Conservation (phyloP, 2,113 vertebrate genomes). For the Electrona antarctica region DNA sequence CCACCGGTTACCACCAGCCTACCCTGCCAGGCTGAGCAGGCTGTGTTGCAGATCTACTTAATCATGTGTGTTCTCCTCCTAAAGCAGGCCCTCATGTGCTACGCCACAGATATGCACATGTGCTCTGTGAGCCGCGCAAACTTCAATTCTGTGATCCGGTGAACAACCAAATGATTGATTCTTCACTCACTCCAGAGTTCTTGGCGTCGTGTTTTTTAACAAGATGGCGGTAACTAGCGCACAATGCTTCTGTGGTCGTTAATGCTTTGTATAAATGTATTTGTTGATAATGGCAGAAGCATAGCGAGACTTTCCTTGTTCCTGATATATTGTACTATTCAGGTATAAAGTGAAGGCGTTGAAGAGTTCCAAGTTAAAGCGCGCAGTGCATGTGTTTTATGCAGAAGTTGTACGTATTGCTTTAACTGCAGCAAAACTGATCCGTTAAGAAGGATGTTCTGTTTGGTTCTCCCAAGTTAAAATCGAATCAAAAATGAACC, state of each 20-base stretch:
- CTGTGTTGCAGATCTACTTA: constrained; percentile 10
- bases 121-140: constrained; percentile 5
- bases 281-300: constrained; percentile 55
- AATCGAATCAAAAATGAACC: constrained; percentile 19
- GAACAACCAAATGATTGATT: constrained; percentile 54
- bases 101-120: constrained; percentile 43
- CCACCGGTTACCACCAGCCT: constrained; percentile 22
- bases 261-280: constrained; percentile 51
- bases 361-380: constrained; percentile 63
- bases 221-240: constrained; percentile 30
- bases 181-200: constrained; percentile 56
- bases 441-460: constrained; percentile 60
- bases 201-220: constrained; percentile 42
- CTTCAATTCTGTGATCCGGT: constrained; percentile 13
- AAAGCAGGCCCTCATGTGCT: constrained; percentile 39
- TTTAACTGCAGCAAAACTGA: constrained; percentile 88
- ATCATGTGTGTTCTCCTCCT: constrained; percentile 47
- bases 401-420: constrained; percentile 68
- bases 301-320: constrained; percentile 15
- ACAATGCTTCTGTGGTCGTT: constrained; percentile 31
- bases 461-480: constrained; percentile 31
- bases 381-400: constrained; percentile 74
- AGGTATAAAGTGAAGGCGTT: constrained; percentile 61
- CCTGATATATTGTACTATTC: constrained; percentile 22
- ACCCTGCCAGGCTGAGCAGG: neutral